These are phyloP conservation scores for Phalacrocorax aristotelis DNA, from an alignment of 2,113 vertebrate genomes.

Conservation along the genomic window DNA sequence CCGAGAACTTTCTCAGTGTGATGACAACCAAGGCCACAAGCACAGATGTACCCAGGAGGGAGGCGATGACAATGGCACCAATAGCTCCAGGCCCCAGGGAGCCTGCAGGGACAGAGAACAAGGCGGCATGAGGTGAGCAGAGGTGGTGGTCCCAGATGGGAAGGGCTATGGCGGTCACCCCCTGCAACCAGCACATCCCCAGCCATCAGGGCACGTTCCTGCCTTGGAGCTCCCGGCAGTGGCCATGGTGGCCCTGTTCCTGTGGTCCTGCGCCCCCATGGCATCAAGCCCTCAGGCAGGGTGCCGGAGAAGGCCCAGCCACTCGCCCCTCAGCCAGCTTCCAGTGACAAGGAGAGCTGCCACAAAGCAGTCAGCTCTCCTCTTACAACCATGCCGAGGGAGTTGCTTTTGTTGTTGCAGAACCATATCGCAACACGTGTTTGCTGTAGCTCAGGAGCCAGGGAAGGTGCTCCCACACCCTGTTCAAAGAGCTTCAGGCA, in stretches of 20 bases:
- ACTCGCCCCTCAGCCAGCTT: not conserved
- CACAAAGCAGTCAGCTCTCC: not conserved
- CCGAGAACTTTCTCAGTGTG: conserved; percentile 90
- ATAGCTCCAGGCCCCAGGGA: conserved; percentile 91
- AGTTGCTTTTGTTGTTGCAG: not conserved
- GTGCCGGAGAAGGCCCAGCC: not conserved
- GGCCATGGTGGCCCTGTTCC: not conserved
- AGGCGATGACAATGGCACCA: conserved; percentile 93
- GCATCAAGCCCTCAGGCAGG: not conserved
- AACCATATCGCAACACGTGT: accelerated
- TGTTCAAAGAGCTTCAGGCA: not conserved
- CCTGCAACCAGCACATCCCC: accelerated
- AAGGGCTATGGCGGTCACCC: not conserved
- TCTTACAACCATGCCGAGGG: too few species aligned
- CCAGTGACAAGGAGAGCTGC: not conserved
- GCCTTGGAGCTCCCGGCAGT: accelerated
- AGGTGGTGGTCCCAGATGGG: accelerated
- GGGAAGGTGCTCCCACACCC: not conserved
- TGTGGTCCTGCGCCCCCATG: not conserved
- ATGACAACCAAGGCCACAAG: conserved; percentile 92
- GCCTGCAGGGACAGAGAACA: conserved; percentile 69
- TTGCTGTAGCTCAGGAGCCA: not conserved
- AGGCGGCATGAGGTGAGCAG: not conserved
- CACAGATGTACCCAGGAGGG: conserved; percentile 92
- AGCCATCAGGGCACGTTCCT: not conserved